These are phyloP conservation scores for Steromphala cineraria DNA, from an alignment of 2,888 invertebrate species.

Conservation along the genomic window DNA sequence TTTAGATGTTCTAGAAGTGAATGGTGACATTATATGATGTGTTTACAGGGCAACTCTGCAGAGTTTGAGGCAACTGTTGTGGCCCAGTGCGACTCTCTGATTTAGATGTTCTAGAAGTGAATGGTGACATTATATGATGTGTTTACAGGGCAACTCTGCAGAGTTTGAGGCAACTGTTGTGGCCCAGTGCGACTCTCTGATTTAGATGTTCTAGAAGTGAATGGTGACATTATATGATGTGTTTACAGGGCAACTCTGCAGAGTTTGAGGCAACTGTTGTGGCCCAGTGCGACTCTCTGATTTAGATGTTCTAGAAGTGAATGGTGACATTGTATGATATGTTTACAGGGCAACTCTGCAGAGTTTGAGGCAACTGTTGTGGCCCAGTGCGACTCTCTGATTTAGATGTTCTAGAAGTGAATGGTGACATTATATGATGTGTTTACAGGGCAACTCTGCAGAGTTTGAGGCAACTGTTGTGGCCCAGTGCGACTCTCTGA, in stretches of 20 bases:
- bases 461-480: constrained; percentile 79
- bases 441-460: constrained; percentile 83
- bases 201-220: constrained; percentile 89
- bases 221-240: constrained; percentile 74
- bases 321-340: too few species aligned
- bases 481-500: constrained; percentile 88
- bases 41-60: constrained; percentile 83
- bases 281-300: constrained; percentile 80
- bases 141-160: constrained; percentile 83
- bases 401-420: too few species aligned
- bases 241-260: constrained; percentile 83
- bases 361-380: constrained; percentile 79
- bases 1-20: too few species aligned
- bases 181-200: constrained; percentile 86
- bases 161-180: constrained; percentile 79
- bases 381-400: constrained; percentile 80
- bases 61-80: constrained; percentile 79
- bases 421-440: too few species aligned
- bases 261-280: constrained; percentile 79
- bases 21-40: too few species aligned
- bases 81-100: constrained; percentile 86
- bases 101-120: too few species aligned
- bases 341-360: constrained; percentile 83
- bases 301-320: too few species aligned
- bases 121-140: too few species aligned